Evolutionary conservation across 2,888 invertebrate species (phyloP).

Genomic region (Parnassius apollo): DNA sequence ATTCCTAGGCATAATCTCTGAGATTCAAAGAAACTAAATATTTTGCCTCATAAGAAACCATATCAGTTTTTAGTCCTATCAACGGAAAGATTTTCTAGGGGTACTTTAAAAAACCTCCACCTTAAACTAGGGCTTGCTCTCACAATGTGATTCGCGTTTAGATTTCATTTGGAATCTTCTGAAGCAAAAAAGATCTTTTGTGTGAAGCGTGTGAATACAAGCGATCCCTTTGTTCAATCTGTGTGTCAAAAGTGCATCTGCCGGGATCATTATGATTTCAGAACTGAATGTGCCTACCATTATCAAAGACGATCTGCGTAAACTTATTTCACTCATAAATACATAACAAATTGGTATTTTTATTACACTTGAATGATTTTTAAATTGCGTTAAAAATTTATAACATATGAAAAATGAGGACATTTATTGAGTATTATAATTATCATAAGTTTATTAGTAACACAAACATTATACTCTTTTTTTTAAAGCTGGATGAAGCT

Average conservation of each 20-base stretch:
- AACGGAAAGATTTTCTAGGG: conserved; percentile 26
- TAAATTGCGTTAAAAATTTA: too few relatives aligned
- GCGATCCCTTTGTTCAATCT: conserved; percentile 54
- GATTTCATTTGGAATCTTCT: conserved; percentile 58
- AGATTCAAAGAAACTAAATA: too few relatives aligned
- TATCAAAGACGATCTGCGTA: conserved; percentile 31
- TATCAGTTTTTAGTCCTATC: conserved; percentile 11
- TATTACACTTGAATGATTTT: too few relatives aligned
- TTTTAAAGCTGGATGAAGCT: too few relatives aligned
- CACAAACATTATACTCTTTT: too few relatives aligned
- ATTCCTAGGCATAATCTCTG: too few relatives aligned
- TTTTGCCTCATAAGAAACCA: not conserved
- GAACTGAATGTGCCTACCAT: conserved; percentile 43
- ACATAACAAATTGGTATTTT: too few relatives aligned
- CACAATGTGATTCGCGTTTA: conserved; percentile 68
- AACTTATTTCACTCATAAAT: not conserved
- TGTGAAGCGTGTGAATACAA: conserved; percentile 70
- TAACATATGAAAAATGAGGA: too few relatives aligned
- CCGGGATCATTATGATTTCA: conserved; percentile 57
- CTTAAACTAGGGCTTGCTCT: conserved; percentile 49
- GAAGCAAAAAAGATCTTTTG: conserved; percentile 65
- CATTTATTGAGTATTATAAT: too few relatives aligned
- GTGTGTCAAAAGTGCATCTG: conserved; percentile 67
- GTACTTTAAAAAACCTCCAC: conserved; percentile 33
- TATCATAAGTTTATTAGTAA: too few relatives aligned